Evolutionary conservation across 1,140 invertebrate genomes (phyloP).

Genomic region (Marisa cornuarietis): DNA sequence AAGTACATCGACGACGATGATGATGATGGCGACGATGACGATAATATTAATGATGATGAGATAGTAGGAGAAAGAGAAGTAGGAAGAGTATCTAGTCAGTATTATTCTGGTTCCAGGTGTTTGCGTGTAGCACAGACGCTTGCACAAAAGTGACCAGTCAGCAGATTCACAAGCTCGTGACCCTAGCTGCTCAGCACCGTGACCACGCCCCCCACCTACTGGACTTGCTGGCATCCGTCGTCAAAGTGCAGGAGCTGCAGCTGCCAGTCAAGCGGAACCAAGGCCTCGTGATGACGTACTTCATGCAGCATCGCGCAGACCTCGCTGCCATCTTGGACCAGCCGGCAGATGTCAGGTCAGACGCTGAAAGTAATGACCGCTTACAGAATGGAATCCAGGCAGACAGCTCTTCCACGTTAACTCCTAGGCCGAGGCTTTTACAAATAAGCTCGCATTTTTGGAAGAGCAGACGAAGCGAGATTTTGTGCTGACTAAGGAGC

Average conservation of each 20-base stretch:
- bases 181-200: constrained; percentile 49
- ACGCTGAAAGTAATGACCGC: not conserved
- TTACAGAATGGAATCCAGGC: too few species aligned
- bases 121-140: constrained; percentile 59
- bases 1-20: too few species aligned
- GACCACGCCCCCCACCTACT: constrained; percentile 59
- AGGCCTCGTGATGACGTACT: constrained; percentile 64
- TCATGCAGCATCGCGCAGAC: constrained; percentile 61
- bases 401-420: too few species aligned
- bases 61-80: not conserved
- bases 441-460: too few species aligned
- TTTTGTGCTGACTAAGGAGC: too few species aligned
- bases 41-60: not conserved
- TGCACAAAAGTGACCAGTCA: constrained; percentile 58
- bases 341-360: constrained; percentile 47
- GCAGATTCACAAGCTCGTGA: constrained; percentile 61
- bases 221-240: constrained; percentile 59
- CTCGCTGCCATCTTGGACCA: constrained; percentile 55
- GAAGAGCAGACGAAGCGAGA: too few species aligned
- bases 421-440: too few species aligned
- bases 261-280: constrained; percentile 64
- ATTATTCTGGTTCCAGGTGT: constrained; percentile 47
- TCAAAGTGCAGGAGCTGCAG: constrained; percentile 62
- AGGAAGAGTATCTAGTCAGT: not conserved
- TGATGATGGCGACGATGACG: too few species aligned